Evolutionary conservation across 92 coral and sea anemone species (phyloP), one percentile per base, ranked within the genome.

Genomic region (Siderastrea siderea): DNA sequence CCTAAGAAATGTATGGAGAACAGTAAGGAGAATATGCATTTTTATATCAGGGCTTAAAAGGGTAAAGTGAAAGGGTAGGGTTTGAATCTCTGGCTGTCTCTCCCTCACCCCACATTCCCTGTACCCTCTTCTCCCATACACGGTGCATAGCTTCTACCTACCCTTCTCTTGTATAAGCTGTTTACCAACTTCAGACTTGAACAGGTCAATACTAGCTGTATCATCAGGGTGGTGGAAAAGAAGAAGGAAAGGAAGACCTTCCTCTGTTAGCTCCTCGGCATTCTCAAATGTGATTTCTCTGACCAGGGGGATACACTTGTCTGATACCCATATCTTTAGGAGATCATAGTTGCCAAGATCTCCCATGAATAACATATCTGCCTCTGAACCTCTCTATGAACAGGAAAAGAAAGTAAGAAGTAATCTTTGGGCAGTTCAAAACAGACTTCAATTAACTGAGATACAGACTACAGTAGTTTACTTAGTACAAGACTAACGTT

Each of bases 191-290:
- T 93, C 97, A 17, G 77, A 67, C 78, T 91, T 97, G 77, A 69
- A 97, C 78, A 90, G 78, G 46, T 96, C 98, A 55, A 92, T 69
- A 51, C 98, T 96, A 76, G 80, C 73, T 9, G 61, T 81, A 75
- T 97, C 98, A 75, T 92, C 94, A n/a, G 99, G 98, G 55, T 95
- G 96, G 52, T 94, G 96, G 74, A 97, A 97, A 66, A 97, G 86
- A 7, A 97, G 90, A 2, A 97, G 93, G 72, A 97, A 97, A 5
- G 99, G 99, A 11, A 94, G 54, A 0, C 99, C 99, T 71, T 97
- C 99, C 63, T 97, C 99, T 65, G 99, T 97, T 53, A 97, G 85
- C 82, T 97, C 99, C 88, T 97, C 99, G 3, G 99, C 99, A 91
- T 97, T 97, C 88, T 97, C 98, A 92, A 95, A 97, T 4, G 99